These are phyloP conservation scores for Sylvicola cinctus DNA, from an alignment of 2,888 invertebrate species.

Conservation along the genomic window DNA sequence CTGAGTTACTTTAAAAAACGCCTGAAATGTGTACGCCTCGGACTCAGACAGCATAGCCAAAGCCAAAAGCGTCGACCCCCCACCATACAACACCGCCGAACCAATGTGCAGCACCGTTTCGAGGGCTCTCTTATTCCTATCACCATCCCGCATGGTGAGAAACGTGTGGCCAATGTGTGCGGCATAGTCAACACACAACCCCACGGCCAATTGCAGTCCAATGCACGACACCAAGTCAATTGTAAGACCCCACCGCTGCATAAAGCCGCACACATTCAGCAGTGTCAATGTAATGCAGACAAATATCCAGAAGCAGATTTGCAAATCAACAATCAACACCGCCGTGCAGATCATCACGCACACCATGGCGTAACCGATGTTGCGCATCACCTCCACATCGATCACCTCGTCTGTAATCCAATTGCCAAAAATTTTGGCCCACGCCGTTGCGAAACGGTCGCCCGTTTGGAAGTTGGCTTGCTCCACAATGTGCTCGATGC, in stretches of 20 bases:
- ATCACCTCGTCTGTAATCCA: conserved; percentile 67
- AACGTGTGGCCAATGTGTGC: conserved; percentile 67
- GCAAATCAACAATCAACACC: conserved; percentile 51
- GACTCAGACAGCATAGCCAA: conserved; percentile 48
- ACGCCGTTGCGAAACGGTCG: conserved; percentile 40
- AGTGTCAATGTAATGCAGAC: conserved; percentile 52
- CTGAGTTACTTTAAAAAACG: conserved; percentile 39
- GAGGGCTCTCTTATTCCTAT: conserved; percentile 33
- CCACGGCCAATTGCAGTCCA: conserved; percentile 58
- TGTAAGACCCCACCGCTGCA: conserved; percentile 64
- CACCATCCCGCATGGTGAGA: conserved; percentile 35
- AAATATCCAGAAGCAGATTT: conserved; percentile 61
- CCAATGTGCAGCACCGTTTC: conserved; percentile 52
- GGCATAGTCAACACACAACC: conserved; percentile 67
- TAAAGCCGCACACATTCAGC: conserved; percentile 52
- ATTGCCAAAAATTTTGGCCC: conserved; percentile 49
- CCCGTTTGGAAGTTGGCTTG: conserved; percentile 35
- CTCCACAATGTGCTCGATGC: conserved; percentile 32
- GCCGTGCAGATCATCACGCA: conserved; percentile 65
- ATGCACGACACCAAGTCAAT: conserved; percentile 67
- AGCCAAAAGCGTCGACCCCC: conserved; percentile 54
- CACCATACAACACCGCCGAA: conserved; percentile 55
- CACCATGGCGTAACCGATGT: conserved; percentile 49
- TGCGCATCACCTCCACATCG: conserved; percentile 50
- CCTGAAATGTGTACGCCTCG: conserved; percentile 52